These are phyloP conservation scores for Ectobius pallidus DNA, from an alignment of 2,888 invertebrate species.

Conservation along the genomic window DNA sequence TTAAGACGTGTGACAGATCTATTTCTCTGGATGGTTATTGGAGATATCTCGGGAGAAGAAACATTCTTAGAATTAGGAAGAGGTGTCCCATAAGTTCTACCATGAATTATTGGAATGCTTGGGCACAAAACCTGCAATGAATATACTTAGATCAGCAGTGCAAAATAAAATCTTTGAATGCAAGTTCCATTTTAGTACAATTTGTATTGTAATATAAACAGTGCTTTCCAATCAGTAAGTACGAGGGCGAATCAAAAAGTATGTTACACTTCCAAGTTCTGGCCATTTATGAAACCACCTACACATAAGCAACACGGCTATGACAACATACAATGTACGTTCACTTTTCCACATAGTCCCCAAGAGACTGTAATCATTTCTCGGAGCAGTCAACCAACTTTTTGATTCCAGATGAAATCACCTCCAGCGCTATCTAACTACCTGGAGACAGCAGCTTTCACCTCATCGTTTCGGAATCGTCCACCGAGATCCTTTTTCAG, in stretches of 20 bases:
- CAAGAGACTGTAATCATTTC: too few relatives aligned
- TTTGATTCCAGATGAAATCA: too few relatives aligned
- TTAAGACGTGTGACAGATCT: slow-evolving; percentile 1
- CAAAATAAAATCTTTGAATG: background rate
- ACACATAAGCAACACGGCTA: too few relatives aligned
- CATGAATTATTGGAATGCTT: background rate
- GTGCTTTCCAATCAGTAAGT: background rate
- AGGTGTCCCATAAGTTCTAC: slow-evolving; percentile 18
- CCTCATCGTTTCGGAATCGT: too few relatives aligned
- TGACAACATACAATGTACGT: too few relatives aligned
- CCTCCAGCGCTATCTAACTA: background rate
- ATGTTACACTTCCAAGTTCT: too few relatives aligned
- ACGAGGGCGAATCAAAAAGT: too few relatives aligned
- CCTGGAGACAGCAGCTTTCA: too few relatives aligned
- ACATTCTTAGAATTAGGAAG: background rate
- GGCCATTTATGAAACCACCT: too few relatives aligned
- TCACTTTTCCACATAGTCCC: too few relatives aligned
- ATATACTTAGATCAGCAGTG: background rate
- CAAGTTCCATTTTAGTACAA: background rate
- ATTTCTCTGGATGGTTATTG: background rate
- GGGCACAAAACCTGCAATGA: background rate
- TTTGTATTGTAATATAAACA: background rate
- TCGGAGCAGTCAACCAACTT: too few relatives aligned
- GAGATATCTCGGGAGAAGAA: slow-evolving; percentile 14
- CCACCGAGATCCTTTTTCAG: background rate